These are phyloP conservation scores for Campoletis sonorensis DNA, from an alignment of 1,140 invertebrate species.

Conservation along the genomic window DNA sequence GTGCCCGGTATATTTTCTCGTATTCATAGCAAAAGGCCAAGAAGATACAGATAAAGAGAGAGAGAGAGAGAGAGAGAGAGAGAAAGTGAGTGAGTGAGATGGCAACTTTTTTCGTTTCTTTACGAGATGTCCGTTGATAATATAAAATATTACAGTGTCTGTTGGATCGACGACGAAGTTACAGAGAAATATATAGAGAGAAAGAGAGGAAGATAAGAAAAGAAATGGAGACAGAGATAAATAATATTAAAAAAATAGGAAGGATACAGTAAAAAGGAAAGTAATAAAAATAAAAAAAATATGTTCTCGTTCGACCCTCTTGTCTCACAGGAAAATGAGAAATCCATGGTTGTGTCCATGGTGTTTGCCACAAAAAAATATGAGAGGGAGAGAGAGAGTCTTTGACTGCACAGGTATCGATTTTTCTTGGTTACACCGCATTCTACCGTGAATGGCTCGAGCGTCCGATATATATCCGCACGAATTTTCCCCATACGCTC, in stretches of 20 bases:
- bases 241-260: not conserved
- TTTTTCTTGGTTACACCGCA: not conserved
- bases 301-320: not conserved
- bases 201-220: too few relatives aligned
- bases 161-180: not conserved
- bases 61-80: too few relatives aligned
- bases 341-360: not conserved
- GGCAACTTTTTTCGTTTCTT: too few relatives aligned
- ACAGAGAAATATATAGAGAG: too few relatives aligned
- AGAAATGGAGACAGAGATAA: not conserved
- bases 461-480: not conserved
- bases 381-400: not conserved
- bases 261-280: not conserved
- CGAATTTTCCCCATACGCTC: too few relatives aligned
- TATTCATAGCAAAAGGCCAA: too few relatives aligned
- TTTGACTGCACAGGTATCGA: conserved; percentile 13
- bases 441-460: not conserved
- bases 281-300: too few relatives aligned
- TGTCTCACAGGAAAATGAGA: not conserved
- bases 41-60: too few relatives aligned
- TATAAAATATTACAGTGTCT: conserved; percentile 32
- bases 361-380: not conserved
- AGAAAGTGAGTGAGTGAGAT: too few relatives aligned
- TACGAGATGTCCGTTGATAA: not conserved
- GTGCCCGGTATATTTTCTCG: too few relatives aligned